Evolutionary conservation across 2,888 invertebrate species (phyloP).

Genomic region (Drosophila prostipennis): DNA sequence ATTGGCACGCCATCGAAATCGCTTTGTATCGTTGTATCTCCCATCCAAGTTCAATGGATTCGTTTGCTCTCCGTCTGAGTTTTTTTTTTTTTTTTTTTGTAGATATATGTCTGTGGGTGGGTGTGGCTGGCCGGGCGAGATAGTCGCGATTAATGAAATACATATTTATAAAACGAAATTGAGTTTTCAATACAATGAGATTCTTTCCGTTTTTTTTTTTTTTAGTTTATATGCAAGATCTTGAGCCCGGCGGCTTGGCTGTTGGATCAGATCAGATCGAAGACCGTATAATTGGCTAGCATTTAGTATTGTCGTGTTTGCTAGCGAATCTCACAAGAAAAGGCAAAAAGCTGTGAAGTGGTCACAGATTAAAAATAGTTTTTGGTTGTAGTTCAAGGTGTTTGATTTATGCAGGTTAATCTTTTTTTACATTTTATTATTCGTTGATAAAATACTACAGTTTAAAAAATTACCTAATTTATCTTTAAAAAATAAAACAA

Average conservation of each 20-base stretch:
- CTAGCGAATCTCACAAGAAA: conserved; percentile 33
- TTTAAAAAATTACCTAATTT: not conserved
- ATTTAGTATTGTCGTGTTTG: conserved; percentile 45
- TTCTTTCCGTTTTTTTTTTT: conserved; percentile 7
- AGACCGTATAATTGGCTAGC: conserved; percentile 38
- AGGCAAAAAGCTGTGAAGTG: conserved; percentile 26
- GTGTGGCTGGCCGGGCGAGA: conserved; percentile 44
- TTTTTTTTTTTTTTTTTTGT: not conserved
- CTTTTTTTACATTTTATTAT: not conserved
- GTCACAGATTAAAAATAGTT: conserved; percentile 37
- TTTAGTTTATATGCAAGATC: conserved; percentile 28
- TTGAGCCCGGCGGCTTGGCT: conserved; percentile 30
- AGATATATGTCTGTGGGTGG: conserved; percentile 32
- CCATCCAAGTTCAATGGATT: conserved; percentile 72
- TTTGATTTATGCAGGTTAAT: not conserved
- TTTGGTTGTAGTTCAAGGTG: conserved; percentile 8
- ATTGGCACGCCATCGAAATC: conserved; percentile 74
- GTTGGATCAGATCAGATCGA: conserved; percentile 4
- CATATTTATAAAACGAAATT: conserved; percentile 71
- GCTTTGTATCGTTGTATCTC: conserved; percentile 47
- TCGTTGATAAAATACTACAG: not conserved
- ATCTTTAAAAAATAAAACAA: too few species aligned
- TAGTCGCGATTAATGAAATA: conserved; percentile 70
- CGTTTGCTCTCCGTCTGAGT: conserved; percentile 25
- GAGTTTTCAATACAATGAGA: conserved; percentile 69